Base-by-base conservation (phyloP, 2,113 vertebrate genomes). In the Nymphicus hollandicus region DNA sequence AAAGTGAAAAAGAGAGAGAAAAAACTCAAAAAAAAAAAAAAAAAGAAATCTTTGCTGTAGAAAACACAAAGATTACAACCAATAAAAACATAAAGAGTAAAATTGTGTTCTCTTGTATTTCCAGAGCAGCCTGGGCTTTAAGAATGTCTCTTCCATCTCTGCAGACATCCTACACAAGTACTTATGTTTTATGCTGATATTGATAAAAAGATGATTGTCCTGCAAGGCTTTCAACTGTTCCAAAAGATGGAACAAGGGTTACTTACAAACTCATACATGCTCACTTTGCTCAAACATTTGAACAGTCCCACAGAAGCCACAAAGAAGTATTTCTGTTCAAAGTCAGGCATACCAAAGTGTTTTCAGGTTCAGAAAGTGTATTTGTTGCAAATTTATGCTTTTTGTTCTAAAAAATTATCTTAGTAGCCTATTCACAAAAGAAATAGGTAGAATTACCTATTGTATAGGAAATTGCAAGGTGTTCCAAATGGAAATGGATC, bases 161-260 rank as follows among this genome's bases (percentile, higher is more conserved):
- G 28, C 16, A 74, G 19, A 41, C 37, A 33, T 60, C 35, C 46
- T 39, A 20, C 27, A 44, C 11, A 58, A 65, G 22, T 60, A 20
- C 11, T 55, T 55, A 11, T 35, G 9, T 13, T 70, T 95, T 24
- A 9, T 24, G 24, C 19, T 25, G 11, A 17, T 27, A 41, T 6
- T 47, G 41, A 28, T 13, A 61, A 24, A 61, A 82, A 77, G 15
- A 12, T 0, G 0, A 63, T 8, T 43, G n/a, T 5, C 5, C 11
- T 60, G 14, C 17, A 79, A 23, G 28, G 44, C 10, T 60, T 64
- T 25, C 2, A 23, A 10, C 7, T 29, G 19, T 58, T 58, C 13
- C 10, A 60, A 78, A 53, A 82, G 24, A 9, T 28, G 7, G 78
- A 91, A 44, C 4, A 47, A 37, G 5, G 2, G 1, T 39, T 81